Conservation (phyloP, 2,888 invertebrate species). For the Watsonalla cultraria region DNA sequence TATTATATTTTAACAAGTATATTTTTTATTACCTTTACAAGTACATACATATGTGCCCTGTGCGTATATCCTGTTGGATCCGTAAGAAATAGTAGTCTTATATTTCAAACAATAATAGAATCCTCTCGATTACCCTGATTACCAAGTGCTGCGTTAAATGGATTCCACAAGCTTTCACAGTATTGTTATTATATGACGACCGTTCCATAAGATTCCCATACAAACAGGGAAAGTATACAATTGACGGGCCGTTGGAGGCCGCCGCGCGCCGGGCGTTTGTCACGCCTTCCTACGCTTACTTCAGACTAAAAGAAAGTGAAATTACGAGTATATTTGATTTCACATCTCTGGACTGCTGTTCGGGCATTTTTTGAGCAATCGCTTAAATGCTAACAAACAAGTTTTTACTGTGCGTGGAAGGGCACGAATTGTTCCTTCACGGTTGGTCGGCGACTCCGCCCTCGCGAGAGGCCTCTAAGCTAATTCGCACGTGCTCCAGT, state of each 20-base stretch:
- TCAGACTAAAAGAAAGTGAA: slow-evolving; percentile 66
- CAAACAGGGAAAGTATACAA: slow-evolving; percentile 75
- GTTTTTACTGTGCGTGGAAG: slow-evolving; percentile 22
- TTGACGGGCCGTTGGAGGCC: slow-evolving; percentile 53
- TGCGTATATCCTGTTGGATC: no score
- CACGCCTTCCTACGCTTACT: slow-evolving; percentile 61
- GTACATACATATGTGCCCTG: no score
- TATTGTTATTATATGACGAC: slow-evolving; percentile 53
- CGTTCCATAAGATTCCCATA: slow-evolving; percentile 61
- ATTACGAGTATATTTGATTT: slow-evolving; percentile 34
- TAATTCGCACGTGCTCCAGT: slow-evolving; percentile 38
- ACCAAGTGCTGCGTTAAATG: not conserved
- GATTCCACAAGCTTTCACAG: slow-evolving; percentile 38
- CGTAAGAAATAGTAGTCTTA: no score
- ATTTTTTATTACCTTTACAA: no score
- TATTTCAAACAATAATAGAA: not conserved
- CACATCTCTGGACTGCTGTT: slow-evolving; percentile 25
- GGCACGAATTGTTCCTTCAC: slow-evolving; percentile 48
- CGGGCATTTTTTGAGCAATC: slow-evolving; percentile 12
- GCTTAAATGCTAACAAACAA: slow-evolving; percentile 7
- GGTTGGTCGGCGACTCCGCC: slow-evolving; percentile 45
- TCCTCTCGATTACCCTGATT: not conserved
- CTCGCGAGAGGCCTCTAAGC: slow-evolving; percentile 39
- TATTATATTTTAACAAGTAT: no score
- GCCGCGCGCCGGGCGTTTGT: slow-evolving; percentile 50